A percentile compares a stretch with the other conserved stretches of the same genome.
Evolutionary conservation across 2,797 vertebrate species (phyloP).

Genomic region (Epinephelus malabaricus): DNA sequence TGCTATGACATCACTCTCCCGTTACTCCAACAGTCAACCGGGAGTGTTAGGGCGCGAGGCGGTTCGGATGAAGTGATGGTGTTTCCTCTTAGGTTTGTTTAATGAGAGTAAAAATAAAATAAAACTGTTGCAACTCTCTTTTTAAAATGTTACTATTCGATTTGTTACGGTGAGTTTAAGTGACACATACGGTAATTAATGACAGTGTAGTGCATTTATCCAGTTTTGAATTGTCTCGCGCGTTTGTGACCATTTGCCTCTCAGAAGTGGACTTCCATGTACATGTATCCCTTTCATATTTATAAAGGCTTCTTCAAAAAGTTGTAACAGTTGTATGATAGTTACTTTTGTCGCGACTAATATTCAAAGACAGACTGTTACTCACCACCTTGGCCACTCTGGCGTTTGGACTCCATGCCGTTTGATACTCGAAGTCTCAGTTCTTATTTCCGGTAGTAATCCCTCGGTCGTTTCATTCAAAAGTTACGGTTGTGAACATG

Average conservation of each 20-base stretch:
- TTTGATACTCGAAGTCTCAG: not conserved
- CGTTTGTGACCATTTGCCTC: not conserved
- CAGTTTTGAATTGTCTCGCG: too few species aligned
- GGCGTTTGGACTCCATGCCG: constrained; percentile 72
- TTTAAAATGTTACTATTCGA: not conserved
- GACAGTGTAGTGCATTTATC: too few species aligned
- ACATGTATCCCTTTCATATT: not conserved
- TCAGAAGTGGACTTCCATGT: not conserved
- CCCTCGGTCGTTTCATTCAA: constrained; percentile 36
- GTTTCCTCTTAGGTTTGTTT: not conserved
- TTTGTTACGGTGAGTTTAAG: not conserved
- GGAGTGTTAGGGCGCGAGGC: constrained; percentile 31
- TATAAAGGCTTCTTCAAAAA: not conserved
- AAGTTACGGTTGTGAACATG: constrained; percentile 30
- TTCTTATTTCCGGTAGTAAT: constrained; percentile 35
- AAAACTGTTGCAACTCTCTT: not conserved
- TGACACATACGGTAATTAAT: not conserved
- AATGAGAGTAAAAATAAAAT: not conserved
- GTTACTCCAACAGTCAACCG: constrained; percentile 36
- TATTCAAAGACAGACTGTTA: constrained; percentile 8
- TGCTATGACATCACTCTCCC: constrained; percentile 68
- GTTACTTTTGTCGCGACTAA: not conserved
- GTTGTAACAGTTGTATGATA: not conserved
- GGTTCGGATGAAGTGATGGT: not conserved
- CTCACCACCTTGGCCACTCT: constrained; percentile 77